Base-by-base conservation (phyloP, 1,140 invertebrate genomes). In the Limonius californicus region DNA sequence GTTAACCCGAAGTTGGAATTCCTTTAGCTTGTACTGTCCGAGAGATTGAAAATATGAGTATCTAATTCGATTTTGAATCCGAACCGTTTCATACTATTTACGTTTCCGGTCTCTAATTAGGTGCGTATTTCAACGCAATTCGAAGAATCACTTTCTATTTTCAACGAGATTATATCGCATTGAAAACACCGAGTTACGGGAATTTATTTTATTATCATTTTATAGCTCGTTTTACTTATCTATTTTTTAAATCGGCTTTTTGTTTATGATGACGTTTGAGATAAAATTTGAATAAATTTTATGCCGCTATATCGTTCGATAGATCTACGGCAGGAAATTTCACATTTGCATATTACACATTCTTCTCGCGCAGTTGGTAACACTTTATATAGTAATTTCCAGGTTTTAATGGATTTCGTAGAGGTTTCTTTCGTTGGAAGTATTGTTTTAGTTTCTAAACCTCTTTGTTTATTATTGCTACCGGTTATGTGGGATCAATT, bases 131-230 rank as follows among this genome's bases (percentile, higher is more conserved):
- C 16, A 50, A 50, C 45, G 45, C 45, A 19, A 19, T 50, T 50
- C 45, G 6, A 19, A 50, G 45, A 50, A 50, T 50, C 20, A 50
- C 16, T 50, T 50, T 19, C 14, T 21, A 11, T 50, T 50, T 50
- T 50, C 16, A 16, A 50, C 45, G 11, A 21, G 45, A 50, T 50
- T 50, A 19, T 50, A 50, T 50, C 45, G 4, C 14, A 21, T 21
- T 21, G 45, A 50, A 50, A 50, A 50, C 20, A 18, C 6, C 20
- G 14, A 50, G 16, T 19, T 50, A 50, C 2, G 7, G 20, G 45
- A 50, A 50, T 50, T 50, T 50, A 50, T 50, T 50, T 50, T 50
- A 50, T 50, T 50, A 14, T 50, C 16, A 50, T 50, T 50, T 50
- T 50, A 50, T 50, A 50, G 16, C 45, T 21, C 45, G 20, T 50